These are phyloP conservation scores for Mormyrus hasselquistii DNA, from an alignment of 2,797 vertebrate species.

Conservation along the genomic window DNA sequence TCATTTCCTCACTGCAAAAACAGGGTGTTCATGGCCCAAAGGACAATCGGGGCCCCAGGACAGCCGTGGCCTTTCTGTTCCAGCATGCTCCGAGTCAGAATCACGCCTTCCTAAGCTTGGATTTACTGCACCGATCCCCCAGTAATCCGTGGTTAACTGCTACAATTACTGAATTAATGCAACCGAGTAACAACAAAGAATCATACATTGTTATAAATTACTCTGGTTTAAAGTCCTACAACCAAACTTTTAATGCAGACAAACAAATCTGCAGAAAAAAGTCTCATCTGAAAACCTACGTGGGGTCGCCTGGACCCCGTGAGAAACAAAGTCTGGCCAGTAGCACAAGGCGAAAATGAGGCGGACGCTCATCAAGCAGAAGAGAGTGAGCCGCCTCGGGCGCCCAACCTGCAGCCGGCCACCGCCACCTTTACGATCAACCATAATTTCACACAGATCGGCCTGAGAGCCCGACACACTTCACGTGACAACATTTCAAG, in stretches of 20 bases:
- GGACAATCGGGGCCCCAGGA: not conserved
- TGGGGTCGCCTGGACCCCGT: not conserved
- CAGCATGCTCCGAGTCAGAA: not conserved
- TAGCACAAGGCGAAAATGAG: not conserved
- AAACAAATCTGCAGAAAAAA: not conserved
- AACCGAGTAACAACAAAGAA: not conserved
- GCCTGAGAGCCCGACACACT: not conserved
- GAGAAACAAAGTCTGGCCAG: not conserved
- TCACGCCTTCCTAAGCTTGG: not conserved
- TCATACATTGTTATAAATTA: not conserved
- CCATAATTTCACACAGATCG: not conserved
- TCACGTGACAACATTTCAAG: not conserved
- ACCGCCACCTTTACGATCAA: not conserved
- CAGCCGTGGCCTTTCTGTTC: not conserved
- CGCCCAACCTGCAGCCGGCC: not conserved
- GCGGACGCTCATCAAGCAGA: not conserved
- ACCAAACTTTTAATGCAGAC: not conserved
- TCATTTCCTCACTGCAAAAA: conserved; percentile 62
- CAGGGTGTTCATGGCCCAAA: not conserved
- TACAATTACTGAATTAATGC: not conserved
- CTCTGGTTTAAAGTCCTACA: not conserved
- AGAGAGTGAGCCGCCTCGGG: not conserved
- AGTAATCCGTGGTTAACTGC: not conserved
- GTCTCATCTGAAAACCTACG: not conserved
- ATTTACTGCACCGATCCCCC: not conserved